Conservation (phyloP, 2,113 vertebrate genomes). For the Lethenteron reissneri region DNA sequence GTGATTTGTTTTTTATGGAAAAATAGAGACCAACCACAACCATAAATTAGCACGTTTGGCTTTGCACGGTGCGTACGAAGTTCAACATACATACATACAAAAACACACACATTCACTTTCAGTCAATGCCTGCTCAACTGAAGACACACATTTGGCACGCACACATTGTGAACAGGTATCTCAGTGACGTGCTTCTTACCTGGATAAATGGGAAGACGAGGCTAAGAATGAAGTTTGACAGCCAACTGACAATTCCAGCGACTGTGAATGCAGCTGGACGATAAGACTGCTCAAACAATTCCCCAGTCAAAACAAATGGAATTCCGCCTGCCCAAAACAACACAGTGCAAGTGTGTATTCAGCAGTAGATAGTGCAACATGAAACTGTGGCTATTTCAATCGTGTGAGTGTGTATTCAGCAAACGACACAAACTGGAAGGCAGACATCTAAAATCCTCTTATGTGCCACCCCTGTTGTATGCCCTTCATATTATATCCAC, state of each 20-base stretch:
- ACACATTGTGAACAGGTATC: too few species aligned
- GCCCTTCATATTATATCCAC: neutral
- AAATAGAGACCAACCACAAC: too few species aligned
- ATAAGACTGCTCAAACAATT: slow-evolving; percentile 64
- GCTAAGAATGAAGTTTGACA: slow-evolving; percentile 57
- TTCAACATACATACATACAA: too few species aligned
- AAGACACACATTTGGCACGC: too few species aligned
- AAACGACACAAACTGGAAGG: slow-evolving; percentile 5
- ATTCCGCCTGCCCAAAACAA: slow-evolving; percentile 38
- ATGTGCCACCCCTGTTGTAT: neutral
- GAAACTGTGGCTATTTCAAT: too few species aligned
- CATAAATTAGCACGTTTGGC: too few species aligned
- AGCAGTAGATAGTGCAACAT: too few species aligned
- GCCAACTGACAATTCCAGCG: slow-evolving; percentile 61
- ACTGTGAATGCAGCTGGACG: slow-evolving; percentile 57
- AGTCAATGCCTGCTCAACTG: too few species aligned
- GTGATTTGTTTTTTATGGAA: too few species aligned
- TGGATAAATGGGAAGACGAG: slow-evolving; percentile 82
- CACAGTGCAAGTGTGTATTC: neutral
- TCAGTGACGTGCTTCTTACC: slow-evolving; percentile 21
- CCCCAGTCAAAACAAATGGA: slow-evolving; percentile 63
- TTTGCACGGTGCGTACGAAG: too few species aligned
- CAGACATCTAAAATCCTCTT: neutral
- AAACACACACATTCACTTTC: too few species aligned
- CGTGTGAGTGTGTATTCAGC: neutral